Evolutionary conservation across 2,113 vertebrate species (phyloP).

Genomic region (Ovibos moschatus): DNA sequence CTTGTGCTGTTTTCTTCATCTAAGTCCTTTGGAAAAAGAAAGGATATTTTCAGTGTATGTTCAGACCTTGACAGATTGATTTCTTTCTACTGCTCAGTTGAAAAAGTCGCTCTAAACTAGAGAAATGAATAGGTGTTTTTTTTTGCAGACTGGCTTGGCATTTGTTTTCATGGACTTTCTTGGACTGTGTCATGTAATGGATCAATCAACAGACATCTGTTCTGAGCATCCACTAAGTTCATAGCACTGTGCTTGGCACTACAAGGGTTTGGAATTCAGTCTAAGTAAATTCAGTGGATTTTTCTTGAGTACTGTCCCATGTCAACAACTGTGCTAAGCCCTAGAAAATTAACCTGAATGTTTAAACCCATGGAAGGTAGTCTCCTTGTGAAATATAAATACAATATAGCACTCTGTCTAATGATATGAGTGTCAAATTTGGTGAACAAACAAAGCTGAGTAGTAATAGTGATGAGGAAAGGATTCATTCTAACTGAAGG

Average conservation of each 20-base stretch:
- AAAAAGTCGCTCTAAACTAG: background rate
- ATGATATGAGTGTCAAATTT: background rate
- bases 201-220: background rate
- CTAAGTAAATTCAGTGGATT: background rate
- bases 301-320: background rate
- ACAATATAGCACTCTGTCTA: background rate
- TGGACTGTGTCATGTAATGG: background rate
- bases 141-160: background rate
- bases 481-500: background rate
- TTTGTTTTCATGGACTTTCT: slow-evolving; percentile 41
- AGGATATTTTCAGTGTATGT: background rate
- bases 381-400: background rate
- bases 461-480: background rate
- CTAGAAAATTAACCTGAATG: background rate
- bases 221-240: background rate
- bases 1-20: background rate
- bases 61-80: slow-evolving; percentile 15
- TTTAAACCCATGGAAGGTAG: background rate
- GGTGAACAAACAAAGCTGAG: background rate
- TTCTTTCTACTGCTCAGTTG: background rate
- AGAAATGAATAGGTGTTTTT: background rate
- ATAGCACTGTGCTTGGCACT: background rate
- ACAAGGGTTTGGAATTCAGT: slow-evolving; percentile 7
- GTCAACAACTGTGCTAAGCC: background rate
- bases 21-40: slow-evolving; percentile 24